phyloP scores from a whole-genome alignment of 2,888 invertebrate genomes.

The Tineola bisselliella region DNA sequence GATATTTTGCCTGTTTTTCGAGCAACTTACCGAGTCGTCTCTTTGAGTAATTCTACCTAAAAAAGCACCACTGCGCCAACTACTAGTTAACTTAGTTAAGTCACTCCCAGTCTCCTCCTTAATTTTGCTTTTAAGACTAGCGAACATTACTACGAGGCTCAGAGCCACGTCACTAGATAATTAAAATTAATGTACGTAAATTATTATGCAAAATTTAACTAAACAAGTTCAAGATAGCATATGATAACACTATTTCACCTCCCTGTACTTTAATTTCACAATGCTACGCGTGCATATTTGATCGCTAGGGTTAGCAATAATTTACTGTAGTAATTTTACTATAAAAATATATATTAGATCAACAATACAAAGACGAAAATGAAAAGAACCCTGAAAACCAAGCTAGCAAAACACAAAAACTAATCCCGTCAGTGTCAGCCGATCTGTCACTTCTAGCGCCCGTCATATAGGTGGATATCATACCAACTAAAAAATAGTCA shows the following conservation, averaged over 20 bases:
- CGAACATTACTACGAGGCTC: conserved; percentile 73
- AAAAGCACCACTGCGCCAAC: conserved; percentile 60
- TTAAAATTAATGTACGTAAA: background rate
- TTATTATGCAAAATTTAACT: conserved; percentile 2
- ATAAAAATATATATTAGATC: background rate
- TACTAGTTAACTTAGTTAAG: conserved; percentile 65
- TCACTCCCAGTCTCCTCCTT: conserved; percentile 89
- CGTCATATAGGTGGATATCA: background rate
- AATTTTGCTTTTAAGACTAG: conserved; percentile 88
- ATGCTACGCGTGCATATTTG: background rate
- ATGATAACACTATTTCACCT: background rate
- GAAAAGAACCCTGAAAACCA: background rate
- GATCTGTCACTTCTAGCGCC: background rate
- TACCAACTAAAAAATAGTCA: too few relatives aligned
- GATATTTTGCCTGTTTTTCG: conserved; percentile 5
- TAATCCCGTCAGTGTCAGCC: background rate
- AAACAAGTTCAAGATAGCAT: conserved; percentile 2
- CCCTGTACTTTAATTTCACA: background rate
- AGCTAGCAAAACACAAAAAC: background rate
- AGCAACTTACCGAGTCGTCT: conserved; percentile 52
- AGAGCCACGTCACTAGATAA: background rate
- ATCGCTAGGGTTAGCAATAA: background rate
- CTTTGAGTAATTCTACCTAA: conserved; percentile 59
- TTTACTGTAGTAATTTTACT: background rate
- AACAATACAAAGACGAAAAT: background rate